A percentile compares a stretch with the other conserved stretches of the same genome.
These are phyloP conservation scores for Eumacrocentrus americanus DNA, from an alignment of 2,888 invertebrate genomes.

Conservation along the genomic window DNA sequence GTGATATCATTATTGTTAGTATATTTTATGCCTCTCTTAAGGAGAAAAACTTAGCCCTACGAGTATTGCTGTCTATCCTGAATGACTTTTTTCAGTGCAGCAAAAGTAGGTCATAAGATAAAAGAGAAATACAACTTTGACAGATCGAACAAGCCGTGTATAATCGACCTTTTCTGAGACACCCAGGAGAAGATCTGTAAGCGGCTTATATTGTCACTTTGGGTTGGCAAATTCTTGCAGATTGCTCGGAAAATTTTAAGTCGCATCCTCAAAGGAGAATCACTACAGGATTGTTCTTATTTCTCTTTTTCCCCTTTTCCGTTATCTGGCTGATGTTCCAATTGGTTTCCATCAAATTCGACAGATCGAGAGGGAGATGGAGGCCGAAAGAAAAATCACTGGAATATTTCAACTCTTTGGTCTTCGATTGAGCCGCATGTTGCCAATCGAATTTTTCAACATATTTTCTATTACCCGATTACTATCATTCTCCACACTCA, in stretches of 20 bases:
- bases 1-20: too few species aligned
- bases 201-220: constrained; percentile 16
- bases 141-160: too few species aligned
- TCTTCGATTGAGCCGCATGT: not conserved
- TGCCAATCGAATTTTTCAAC: constrained; percentile 2
- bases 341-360: constrained; percentile 31
- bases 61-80: too few species aligned
- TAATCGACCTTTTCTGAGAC: too few species aligned
- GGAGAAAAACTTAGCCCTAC: too few species aligned
- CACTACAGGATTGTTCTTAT: constrained; percentile 2
- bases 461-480: not conserved
- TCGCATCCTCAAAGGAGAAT: constrained; percentile 43
- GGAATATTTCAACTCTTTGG: constrained; percentile 4
- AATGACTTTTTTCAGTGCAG: too few species aligned
- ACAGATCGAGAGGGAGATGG: not conserved
- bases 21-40: too few species aligned
- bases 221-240: constrained; percentile 29
- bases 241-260: constrained; percentile 47
- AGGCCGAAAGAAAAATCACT: not conserved
- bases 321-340: constrained; percentile 12
- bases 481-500: not conserved
- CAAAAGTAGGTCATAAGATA: too few species aligned
- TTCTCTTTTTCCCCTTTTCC: not conserved
- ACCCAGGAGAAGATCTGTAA: constrained; percentile 13
- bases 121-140: too few species aligned